phyloP scores from a whole-genome alignment of 2,797 vertebrate species.

The Clarias platycephalus region DNA sequence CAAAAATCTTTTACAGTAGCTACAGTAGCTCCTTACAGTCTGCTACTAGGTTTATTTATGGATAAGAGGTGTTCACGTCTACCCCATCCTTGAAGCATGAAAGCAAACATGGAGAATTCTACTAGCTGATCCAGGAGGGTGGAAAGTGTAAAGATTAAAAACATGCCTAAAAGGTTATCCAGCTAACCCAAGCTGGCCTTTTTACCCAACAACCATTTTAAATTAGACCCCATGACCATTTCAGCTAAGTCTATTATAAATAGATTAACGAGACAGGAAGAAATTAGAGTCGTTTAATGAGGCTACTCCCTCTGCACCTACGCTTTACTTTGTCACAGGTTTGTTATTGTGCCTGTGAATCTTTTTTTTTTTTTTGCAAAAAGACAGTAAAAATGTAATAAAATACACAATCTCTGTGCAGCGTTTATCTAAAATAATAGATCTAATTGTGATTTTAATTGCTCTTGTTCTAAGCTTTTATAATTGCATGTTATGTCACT shows the following conservation, averaged over 20 bases:
- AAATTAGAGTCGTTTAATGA: background rate
- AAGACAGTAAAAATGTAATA: background rate
- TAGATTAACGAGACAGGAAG: background rate
- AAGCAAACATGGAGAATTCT: no score
- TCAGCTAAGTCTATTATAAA: background rate
- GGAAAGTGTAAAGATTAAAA: no score
- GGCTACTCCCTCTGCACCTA: background rate
- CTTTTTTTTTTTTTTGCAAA: background rate
- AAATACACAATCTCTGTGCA: background rate
- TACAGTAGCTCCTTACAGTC: no score
- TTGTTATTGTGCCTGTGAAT: background rate
- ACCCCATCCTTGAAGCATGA: no score
- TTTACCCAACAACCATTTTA: background rate
- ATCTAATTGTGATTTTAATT: background rate
- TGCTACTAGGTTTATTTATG: no score
- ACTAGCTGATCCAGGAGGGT: no score
- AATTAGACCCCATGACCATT: background rate
- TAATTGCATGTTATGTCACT: background rate
- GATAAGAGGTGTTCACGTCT: no score
- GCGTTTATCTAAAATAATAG: background rate
- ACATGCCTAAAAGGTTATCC: background rate
- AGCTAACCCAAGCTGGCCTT: background rate
- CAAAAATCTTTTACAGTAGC: no score
- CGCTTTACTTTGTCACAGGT: background rate
- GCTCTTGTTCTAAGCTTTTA: background rate